phyloP scores from a whole-genome alignment of 2,113 vertebrate species.

The Myotis yumanensis region DNA sequence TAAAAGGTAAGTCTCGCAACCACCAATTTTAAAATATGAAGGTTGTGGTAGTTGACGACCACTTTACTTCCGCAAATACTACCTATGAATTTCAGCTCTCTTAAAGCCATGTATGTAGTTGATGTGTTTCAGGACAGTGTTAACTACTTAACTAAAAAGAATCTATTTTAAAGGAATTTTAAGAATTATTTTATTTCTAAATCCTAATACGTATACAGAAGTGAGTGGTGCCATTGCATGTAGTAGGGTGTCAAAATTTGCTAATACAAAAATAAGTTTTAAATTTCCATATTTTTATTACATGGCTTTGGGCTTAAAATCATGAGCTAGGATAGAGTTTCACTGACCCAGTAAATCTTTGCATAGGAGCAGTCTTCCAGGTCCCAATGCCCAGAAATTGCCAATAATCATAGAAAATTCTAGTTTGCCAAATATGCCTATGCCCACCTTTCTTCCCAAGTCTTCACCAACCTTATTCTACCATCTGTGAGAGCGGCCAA shows the following conservation, averaged over 20 bases:
- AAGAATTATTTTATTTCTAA: conserved; percentile 12
- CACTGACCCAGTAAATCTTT: background rate
- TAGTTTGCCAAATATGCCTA: background rate
- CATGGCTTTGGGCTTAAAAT: background rate
- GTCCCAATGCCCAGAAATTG: background rate
- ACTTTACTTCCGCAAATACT: background rate
- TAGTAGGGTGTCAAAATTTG: background rate
- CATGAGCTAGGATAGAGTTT: background rate
- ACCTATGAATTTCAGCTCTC: background rate
- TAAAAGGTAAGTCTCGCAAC: conserved; percentile 36
- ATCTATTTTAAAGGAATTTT: background rate
- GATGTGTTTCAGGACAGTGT: background rate
- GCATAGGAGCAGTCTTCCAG: background rate
- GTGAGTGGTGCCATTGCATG: background rate
- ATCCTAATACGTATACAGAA: background rate
- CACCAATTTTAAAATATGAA: conserved; percentile 11
- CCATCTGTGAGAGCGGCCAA: background rate
- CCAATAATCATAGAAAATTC: background rate
- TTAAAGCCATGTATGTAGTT: background rate
- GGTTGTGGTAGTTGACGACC: background rate
- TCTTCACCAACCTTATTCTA: background rate
- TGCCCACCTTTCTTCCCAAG: background rate
- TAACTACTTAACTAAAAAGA: background rate
- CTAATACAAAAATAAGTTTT: background rate
- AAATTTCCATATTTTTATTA: background rate